Base-by-base conservation (phyloP, 2,113 vertebrate genomes). In the Columba janthina region DNA sequence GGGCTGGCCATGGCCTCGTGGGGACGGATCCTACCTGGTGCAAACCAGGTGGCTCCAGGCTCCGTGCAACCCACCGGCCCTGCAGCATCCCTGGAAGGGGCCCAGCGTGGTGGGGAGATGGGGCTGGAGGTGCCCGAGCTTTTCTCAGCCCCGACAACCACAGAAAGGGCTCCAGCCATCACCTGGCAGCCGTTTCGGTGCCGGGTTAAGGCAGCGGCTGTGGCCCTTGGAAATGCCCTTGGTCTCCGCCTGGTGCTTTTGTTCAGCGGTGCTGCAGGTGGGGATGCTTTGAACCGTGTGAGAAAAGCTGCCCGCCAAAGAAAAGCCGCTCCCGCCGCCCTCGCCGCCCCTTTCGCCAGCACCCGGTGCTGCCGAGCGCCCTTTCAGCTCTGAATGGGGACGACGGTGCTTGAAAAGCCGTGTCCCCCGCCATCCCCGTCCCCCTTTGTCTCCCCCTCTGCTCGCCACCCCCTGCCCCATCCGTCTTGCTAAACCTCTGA, bases 341-440 rank as follows among this genome's bases (percentile, higher is more conserved):
- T 72, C 53, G 1, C 92, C 82, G 53, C 76, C 87, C 77, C 83
- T 46, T 57, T 18, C 3, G 2, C 44, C 58, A 2, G 57, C 66
- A 72, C 57, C 79, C 61, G 48, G 40, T 21, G 9, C 85, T 8
- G 15, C 87, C 16, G 17, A 94, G 76, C 44, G 7, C 77, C 77
- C 75, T 91, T 81, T 91, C 61, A 89, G 82, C 74, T 80, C 81
- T 93, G 86, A 95, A 96, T 70, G 88, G 89, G 93, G 75, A 29
- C 15, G 6, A 54, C 13, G 31, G 86, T 12, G 72, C 67, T 80
- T 94, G 80, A 82, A 94, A 88, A 84, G 79, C 83, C 53, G 8
- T 54, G 92, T 51, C 76, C 78, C 85, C 19, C 70, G 0, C 88
- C 67, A 22, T 19, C 93, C 58, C 67, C 15, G 0, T 14, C 60